Evolutionary conservation across 2,797 vertebrate genomes (phyloP).

Genomic region (Astyanax mexicanus): DNA sequence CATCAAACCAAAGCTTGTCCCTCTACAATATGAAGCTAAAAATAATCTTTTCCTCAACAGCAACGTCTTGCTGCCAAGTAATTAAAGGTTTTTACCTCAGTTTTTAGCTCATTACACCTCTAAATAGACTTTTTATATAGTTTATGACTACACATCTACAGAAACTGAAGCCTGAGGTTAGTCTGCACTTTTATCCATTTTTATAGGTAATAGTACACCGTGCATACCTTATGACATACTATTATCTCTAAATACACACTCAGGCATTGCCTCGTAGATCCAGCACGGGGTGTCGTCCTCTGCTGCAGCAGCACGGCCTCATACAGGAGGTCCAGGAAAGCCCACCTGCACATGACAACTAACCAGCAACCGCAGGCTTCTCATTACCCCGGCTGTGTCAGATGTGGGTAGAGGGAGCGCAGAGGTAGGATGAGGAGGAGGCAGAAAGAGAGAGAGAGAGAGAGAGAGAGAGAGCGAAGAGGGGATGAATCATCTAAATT

Average conservation of each 20-base stretch:
- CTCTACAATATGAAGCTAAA: no score
- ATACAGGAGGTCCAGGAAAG: not conserved
- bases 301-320: not conserved
- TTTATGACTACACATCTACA: not conserved
- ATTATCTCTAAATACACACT: constrained; percentile 4
- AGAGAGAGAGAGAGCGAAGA: constrained; percentile 24
- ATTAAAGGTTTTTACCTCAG: no score
- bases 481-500: constrained; percentile 42
- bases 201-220: not conserved
- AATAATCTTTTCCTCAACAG: no score
- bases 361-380: constrained; percentile 48
- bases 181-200: not conserved
- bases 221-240: not conserved
- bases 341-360: constrained; percentile 43
- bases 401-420: constrained; percentile 28
- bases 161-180: not conserved
- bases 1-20: no score
- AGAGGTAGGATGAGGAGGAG: constrained; percentile 32
- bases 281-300: not conserved
- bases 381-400: constrained; percentile 45
- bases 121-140: not conserved
- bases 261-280: not conserved
- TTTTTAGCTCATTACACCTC: no score
- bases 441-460: no score
- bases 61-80: no score